Conservation (phyloP, 2,113 vertebrate genomes). For the Pteropus alecto region DNA sequence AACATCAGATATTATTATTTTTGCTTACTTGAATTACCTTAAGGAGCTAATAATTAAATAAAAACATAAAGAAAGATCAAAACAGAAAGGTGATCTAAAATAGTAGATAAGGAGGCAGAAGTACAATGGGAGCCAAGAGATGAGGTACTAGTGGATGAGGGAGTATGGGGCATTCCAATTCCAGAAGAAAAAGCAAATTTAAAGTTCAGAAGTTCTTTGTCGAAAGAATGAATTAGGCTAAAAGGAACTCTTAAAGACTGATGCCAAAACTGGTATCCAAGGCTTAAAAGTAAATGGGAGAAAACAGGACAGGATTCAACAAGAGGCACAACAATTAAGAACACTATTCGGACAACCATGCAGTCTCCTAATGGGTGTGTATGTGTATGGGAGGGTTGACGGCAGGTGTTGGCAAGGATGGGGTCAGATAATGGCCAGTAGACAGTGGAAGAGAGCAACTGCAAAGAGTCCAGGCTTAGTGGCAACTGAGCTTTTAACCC, state of each 20-base stretch:
- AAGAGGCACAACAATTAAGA: background rate
- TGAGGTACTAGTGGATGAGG: background rate
- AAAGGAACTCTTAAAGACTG: background rate
- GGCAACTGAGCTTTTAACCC: background rate
- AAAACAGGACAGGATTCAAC: background rate
- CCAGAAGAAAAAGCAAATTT: background rate
- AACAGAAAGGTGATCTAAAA: background rate
- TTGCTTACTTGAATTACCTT: background rate
- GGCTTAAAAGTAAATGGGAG: background rate
- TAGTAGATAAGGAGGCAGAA: background rate
- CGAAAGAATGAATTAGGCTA: background rate
- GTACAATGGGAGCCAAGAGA: background rate
- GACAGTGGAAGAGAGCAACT: background rate
- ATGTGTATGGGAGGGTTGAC: fast-evolving
- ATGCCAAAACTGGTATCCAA: background rate
- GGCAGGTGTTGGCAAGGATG: background rate
- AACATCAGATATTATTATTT: background rate
- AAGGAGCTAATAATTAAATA: background rate
- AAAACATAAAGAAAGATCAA: background rate
- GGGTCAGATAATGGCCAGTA: background rate
- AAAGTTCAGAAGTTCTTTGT: background rate
- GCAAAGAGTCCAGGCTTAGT: background rate
- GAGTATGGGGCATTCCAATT: background rate
- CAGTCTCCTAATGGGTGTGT: background rate
- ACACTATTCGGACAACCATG: background rate